Evolutionary conservation across 2,888 invertebrate species (phyloP).

Genomic region (Cantharis lateralis): DNA sequence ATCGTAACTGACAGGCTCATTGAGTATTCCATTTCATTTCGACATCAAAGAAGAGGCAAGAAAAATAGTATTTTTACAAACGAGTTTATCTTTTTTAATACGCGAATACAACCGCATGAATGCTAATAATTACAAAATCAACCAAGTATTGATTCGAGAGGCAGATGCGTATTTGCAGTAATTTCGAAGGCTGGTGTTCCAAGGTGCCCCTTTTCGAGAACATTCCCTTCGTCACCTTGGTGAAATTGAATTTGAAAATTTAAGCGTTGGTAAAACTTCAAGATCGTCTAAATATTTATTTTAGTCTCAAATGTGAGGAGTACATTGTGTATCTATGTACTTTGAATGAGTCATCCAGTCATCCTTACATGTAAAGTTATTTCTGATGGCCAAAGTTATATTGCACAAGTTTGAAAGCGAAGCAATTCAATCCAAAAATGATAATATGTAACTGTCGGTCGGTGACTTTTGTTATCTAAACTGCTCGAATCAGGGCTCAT

Average conservation of each 20-base stretch:
- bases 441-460: not conserved
- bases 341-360: not conserved
- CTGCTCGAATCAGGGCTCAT: not conserved
- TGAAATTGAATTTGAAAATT: not conserved
- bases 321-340: not conserved
- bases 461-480: not conserved
- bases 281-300: not conserved
- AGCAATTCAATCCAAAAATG: not conserved
- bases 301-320: not conserved
- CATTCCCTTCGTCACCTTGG: not conserved
- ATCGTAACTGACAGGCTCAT: not conserved
- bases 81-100: not conserved
- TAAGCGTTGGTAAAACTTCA: not conserved
- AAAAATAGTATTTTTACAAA: not conserved
- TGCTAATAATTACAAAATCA: not conserved
- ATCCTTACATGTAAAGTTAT: not conserved
- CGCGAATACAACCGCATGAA: not conserved
- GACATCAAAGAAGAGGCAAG: not conserved
- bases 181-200: not conserved
- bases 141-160: not conserved
- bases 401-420: not conserved
- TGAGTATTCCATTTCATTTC: not conserved
- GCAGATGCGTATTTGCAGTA: not conserved
- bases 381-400: not conserved
- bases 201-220: not conserved